Conservation (phyloP, 2,797 vertebrate genomes). For the Mionectes olivaceus region DNA sequence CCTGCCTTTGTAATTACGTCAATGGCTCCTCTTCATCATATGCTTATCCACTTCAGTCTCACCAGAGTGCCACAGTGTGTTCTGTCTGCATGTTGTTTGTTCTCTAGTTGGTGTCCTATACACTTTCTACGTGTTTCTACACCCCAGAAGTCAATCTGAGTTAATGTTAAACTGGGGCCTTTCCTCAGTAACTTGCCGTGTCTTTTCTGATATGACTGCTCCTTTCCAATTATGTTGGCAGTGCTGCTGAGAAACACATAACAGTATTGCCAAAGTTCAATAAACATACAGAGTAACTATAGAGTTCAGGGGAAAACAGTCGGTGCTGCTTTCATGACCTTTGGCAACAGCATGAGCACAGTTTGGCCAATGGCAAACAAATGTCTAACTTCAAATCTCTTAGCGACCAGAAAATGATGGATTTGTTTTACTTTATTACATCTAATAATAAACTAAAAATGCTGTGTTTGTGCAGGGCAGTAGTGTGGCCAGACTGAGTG, state of each 20-base stretch:
- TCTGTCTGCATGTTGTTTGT: conserved; percentile 37
- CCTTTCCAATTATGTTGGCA: conserved; percentile 35
- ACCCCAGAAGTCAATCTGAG: conserved; percentile 24
- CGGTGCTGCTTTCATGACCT: conserved; percentile 24
- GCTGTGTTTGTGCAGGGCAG: not conserved
- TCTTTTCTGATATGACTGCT: conserved; percentile 47
- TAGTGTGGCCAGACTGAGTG: not conserved
- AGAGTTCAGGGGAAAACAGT: conserved; percentile 45
- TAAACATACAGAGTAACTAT: conserved; percentile 60
- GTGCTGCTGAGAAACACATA: conserved; percentile 38
- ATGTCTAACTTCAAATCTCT: conserved; percentile 36
- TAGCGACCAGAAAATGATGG: conserved; percentile 21
- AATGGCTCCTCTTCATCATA: conserved; percentile 33
- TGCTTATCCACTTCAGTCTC: not conserved
- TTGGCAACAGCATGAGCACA: conserved; percentile 14
- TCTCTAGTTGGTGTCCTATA: not conserved
- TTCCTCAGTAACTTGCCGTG: conserved; percentile 26
- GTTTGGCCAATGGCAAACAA: conserved; percentile 39
- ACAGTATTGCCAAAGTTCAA: conserved; percentile 27
- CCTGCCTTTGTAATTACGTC: conserved; percentile 47
- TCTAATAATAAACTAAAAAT: conserved; percentile 47
- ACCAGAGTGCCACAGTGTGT: not conserved
- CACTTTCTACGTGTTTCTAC: conserved; percentile 26
- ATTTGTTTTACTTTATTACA: conserved; percentile 39
- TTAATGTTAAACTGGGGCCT: conserved; percentile 62